Conservation (phyloP, 2,888 invertebrate species). For the Osedax fenrisi region DNA sequence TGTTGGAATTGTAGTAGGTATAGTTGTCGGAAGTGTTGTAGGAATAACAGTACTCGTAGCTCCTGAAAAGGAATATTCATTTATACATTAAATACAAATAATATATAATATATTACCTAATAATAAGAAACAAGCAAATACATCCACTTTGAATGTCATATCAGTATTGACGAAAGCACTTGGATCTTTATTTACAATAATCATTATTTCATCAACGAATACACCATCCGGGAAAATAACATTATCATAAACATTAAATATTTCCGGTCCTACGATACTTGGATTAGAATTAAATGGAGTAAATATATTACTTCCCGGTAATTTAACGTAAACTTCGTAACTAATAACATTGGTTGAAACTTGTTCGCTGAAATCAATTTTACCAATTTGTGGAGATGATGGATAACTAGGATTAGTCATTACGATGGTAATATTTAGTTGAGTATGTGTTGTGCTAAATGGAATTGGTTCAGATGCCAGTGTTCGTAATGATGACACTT, state of each 20-base stretch:
- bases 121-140: slow-evolving; percentile 11
- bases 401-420: slow-evolving; percentile 8
- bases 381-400: slow-evolving; percentile 4
- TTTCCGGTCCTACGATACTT: background rate
- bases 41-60: too few species aligned
- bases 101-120: too few species aligned
- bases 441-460: background rate
- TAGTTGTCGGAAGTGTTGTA: too few species aligned
- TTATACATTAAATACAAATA: too few species aligned
- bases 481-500: background rate
- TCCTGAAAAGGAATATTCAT: too few species aligned
- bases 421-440: slow-evolving; percentile 10
- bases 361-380: slow-evolving; percentile 3
- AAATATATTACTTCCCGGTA: background rate
- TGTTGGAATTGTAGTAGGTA: background rate
- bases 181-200: background rate
- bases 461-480: background rate
- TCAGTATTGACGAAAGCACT: too few species aligned
- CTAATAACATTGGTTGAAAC: background rate
- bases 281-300: slow-evolving; percentile 9
- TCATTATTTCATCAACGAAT: background rate
- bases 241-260: background rate
- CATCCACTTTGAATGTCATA: slow-evolving; percentile 5
- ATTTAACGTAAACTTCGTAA: slow-evolving; percentile 12
- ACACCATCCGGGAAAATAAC: slow-evolving; percentile 8